Evolutionary conservation across 64 coral and sea anemone species (phyloP), one percentile per base, ranked within the genome.

Genomic region (Actinia tenebrosa): DNA sequence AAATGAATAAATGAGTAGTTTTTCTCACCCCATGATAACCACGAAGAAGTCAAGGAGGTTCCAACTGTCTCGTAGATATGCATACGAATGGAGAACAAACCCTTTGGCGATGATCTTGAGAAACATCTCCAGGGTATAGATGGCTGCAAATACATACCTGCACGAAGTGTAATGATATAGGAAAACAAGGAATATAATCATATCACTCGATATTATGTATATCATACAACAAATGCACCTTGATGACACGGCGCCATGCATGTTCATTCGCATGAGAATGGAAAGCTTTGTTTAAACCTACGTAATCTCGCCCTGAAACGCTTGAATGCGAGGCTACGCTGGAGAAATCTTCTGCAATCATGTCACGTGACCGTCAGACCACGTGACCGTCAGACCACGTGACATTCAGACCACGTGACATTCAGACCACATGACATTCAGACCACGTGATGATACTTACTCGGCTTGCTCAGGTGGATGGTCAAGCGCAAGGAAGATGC

Each of bases 31-130:
- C 45, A 95, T 84, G 44, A 89, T 25, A 66, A 95, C 93, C 16
- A 95, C 93, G 26, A 89, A 56, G 68, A 92, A 95, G 22, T 95
- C 93, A n/a, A 95, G 75, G 23, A 90, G 86, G 87, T 95, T 95
- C 93, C 93, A 95, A 10, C 89, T 78, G 63, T 95, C 93, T 86
- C 93, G 87, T 2, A 95, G 89, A 45, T 95, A 95, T 14, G 93
- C 89, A 58, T 89, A 95, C 25, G 75, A 86, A 56, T 95, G 89
- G 44, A 86, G 86, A 45, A 95, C 56, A 64, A 95, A 92, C 18
- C 93, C 93, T 78, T 87, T 86, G 55, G 93, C 87, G 14, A 95
- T 45, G 9, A 95, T 95, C 84, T 95, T 95, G 3, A 91, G 54
- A 20, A 95, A 43, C 93, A 95, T 95, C 55, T 95, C 93, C 19